Conservation (phyloP, 2,797 vertebrate species). For the Notolabrus celidotus region DNA sequence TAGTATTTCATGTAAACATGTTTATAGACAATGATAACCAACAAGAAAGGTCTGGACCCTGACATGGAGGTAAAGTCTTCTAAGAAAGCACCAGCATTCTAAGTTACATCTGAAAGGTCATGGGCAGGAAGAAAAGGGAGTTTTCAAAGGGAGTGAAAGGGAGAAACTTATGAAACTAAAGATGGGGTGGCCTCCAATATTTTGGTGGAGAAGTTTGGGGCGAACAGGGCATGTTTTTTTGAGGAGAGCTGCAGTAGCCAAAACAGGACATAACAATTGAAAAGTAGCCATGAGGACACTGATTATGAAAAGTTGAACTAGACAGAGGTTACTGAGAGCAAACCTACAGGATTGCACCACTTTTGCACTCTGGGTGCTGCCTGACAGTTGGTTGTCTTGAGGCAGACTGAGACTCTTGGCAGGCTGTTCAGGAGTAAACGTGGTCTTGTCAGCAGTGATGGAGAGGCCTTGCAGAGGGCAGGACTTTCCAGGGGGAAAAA, state of each 20-base stretch:
- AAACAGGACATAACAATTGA: slow-evolving; percentile 16
- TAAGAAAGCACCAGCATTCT: slow-evolving; percentile 1
- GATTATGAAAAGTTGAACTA: slow-evolving; percentile 2
- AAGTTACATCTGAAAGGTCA: slow-evolving; percentile 19
- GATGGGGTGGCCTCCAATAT: slow-evolving; percentile 18
- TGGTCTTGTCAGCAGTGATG: slow-evolving; percentile 64
- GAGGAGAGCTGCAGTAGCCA: slow-evolving; percentile 18
- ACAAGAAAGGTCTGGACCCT: too few species aligned
- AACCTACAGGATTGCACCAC: slow-evolving; percentile 34
- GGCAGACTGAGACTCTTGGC: slow-evolving; percentile 64
- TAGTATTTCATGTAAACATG: background rate
- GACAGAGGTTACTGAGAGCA: slow-evolving; percentile 3
- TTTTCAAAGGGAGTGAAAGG: slow-evolving; percentile 28
- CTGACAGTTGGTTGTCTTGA: slow-evolving; percentile 60
- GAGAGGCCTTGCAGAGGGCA: slow-evolving; percentile 70
- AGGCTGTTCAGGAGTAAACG: slow-evolving; percentile 52
- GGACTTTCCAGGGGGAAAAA: slow-evolving; percentile 63
- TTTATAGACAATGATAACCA: background rate
- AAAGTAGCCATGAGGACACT: slow-evolving; percentile 10
- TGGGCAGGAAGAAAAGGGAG: slow-evolving; percentile 9
- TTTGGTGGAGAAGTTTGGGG: slow-evolving; percentile 15
- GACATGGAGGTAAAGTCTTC: too few species aligned
- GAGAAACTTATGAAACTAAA: slow-evolving; percentile 30
- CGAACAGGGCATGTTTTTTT: slow-evolving; percentile 4
- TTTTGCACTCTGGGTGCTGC: slow-evolving; percentile 35